Evolutionary conservation across 2,113 vertebrate genomes (phyloP).

Genomic region (Istiophorus platypterus): DNA sequence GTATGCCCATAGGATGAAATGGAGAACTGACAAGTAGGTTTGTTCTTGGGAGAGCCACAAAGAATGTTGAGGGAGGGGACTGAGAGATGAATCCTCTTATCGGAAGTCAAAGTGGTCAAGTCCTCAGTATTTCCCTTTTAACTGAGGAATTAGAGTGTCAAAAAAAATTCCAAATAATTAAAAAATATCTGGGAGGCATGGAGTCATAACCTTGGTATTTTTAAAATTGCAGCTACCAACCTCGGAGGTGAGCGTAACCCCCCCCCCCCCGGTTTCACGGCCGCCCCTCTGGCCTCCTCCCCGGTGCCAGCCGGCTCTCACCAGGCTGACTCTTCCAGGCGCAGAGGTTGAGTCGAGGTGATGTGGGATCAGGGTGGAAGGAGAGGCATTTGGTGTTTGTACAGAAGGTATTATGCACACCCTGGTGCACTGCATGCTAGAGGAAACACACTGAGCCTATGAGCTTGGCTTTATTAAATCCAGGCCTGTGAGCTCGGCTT

Average conservation of each 20-base stretch:
- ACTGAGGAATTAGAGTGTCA: no score
- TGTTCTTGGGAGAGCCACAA: neutral
- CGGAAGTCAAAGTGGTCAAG: neutral
- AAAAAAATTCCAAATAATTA: no score
- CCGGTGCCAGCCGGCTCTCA: slow-evolving; percentile 16
- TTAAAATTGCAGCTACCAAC: neutral
- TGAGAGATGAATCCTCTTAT: neutral
- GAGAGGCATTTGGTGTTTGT: slow-evolving; percentile 62
- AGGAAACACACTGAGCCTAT: slow-evolving; percentile 72
- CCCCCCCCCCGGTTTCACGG: neutral
- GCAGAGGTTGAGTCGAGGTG: slow-evolving; percentile 42
- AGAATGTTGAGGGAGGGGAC: neutral
- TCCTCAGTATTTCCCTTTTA: neutral
- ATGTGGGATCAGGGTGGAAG: slow-evolving; percentile 48
- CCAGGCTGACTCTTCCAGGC: slow-evolving; percentile 40
- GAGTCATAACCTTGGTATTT: neutral
- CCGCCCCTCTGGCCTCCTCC: neutral
- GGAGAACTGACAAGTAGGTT: neutral
- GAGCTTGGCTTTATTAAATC: slow-evolving; percentile 78
- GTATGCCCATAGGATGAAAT: neutral
- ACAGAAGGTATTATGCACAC: slow-evolving; percentile 72
- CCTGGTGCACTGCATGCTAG: slow-evolving; percentile 72
- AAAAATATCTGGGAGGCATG: neutral
- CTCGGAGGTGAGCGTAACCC: neutral
- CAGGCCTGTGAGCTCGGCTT: slow-evolving; percentile 72